Percentiles rank a stretch among this genome's conserved stretches.
Evolutionary conservation across 64 coral and sea anemone genomes (phyloP).

Genomic region (Pocillopora verrucosa): DNA sequence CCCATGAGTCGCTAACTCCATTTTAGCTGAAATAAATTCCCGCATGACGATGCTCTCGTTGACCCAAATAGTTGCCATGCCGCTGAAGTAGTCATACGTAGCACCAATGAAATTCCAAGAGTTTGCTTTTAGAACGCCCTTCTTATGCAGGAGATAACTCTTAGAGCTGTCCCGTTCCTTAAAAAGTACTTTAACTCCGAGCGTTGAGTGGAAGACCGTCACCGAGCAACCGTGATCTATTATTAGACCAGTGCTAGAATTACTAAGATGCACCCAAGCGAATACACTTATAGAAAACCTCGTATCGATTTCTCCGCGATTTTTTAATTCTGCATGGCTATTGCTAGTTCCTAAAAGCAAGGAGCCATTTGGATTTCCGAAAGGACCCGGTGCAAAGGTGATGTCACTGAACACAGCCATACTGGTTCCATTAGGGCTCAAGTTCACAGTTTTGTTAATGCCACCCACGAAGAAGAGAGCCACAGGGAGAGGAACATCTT

Average conservation of each 20-base stretch:
- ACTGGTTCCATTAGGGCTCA: neutral
- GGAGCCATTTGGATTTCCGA: neutral
- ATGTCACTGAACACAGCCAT: neutral
- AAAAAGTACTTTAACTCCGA: too few species aligned
- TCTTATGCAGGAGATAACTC: neutral
- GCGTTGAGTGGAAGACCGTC: neutral
- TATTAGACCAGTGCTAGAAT: neutral
- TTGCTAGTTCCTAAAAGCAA: neutral
- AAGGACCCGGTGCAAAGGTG: neutral
- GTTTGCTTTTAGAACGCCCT: neutral
- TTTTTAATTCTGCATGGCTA: neutral
- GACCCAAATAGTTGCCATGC: neutral
- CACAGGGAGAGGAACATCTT: neutral
- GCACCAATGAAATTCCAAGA: constrained; percentile 15
- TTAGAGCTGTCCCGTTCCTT: neutral
- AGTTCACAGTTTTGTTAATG: neutral
- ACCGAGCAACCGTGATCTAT: neutral
- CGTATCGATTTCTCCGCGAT: neutral
- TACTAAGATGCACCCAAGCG: neutral
- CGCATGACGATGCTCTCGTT: neutral
- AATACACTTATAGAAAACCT: constrained; percentile 8
- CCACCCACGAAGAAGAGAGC: neutral
- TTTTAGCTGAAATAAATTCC: neutral
- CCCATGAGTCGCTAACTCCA: neutral
- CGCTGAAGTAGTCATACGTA: constrained; percentile 2